Evolutionary conservation across 2,797 vertebrate genomes (phyloP).

Genomic region (Oreonectes daqikongensis): DNA sequence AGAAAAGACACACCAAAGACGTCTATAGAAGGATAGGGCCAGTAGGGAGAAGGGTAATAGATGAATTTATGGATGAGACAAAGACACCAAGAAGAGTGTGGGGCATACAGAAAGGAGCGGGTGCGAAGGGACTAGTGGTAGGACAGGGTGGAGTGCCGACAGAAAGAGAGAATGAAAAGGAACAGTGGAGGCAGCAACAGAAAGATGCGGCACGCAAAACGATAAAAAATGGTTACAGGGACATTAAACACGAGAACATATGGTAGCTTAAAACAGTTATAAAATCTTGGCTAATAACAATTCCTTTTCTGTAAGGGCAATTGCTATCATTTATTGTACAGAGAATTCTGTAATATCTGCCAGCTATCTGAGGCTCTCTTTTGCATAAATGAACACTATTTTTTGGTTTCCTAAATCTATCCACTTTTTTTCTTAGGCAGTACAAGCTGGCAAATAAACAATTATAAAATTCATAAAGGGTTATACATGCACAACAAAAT

Average conservation of each 20-base stretch:
- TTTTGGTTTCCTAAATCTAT: constrained; percentile 14
- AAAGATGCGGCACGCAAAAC: constrained; percentile 41
- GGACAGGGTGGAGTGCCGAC: constrained; percentile 20
- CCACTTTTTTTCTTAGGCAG: constrained; percentile 57
- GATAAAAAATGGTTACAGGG: constrained; percentile 18
- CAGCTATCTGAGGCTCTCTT: constrained; percentile 37
- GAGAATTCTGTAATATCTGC: constrained; percentile 22
- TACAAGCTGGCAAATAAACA: constrained; percentile 25
- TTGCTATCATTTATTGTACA: constrained; percentile 26
- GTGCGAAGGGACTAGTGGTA: constrained; percentile 36
- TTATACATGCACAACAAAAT: constrained; percentile 46
- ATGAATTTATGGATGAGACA: constrained; percentile 60
- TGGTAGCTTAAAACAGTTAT: constrained; percentile 41
- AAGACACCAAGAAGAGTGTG: constrained; percentile 61
- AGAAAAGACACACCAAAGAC: constrained; percentile 47
- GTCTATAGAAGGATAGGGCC: constrained; percentile 45
- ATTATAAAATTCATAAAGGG: constrained; percentile 58
- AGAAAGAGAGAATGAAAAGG: constrained; percentile 28
- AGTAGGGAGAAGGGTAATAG: constrained; percentile 40
- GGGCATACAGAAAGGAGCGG: constrained; percentile 57
- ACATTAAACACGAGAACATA: not conserved
- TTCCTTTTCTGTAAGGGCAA: not conserved
- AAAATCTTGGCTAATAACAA: constrained; percentile 17
- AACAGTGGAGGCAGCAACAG: constrained; percentile 27
- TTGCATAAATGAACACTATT: constrained; percentile 62